Evolutionary conservation across 2,888 invertebrate species (phyloP).

Genomic region (Plebejus melissa): DNA sequence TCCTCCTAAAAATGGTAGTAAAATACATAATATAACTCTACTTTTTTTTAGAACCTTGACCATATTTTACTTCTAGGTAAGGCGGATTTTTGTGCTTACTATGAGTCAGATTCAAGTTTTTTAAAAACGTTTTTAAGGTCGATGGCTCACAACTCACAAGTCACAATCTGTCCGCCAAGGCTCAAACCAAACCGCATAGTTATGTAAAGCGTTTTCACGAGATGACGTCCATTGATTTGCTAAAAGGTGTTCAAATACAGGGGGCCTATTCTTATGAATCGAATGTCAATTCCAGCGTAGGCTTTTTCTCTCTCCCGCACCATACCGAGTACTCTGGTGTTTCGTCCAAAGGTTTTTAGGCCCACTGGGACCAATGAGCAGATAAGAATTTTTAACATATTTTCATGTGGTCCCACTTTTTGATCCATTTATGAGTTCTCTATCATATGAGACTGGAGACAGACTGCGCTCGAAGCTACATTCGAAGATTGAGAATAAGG

Average conservation of each 20-base stretch:
- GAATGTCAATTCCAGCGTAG: background rate
- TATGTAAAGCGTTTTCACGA: background rate
- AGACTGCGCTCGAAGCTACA: background rate
- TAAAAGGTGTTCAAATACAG: slow-evolving; percentile 15
- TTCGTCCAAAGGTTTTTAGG: no score
- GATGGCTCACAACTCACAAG: background rate
- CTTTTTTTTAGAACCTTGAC: background rate
- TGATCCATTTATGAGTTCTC: no score
- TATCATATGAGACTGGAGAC: no score
- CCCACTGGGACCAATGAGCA: no score
- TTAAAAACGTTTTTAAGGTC: slow-evolving; percentile 2
- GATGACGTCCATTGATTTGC: slow-evolving; percentile 23
- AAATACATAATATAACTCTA: background rate
- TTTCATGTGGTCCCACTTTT: no score
- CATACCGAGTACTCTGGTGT: background rate
- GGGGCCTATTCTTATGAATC: background rate
- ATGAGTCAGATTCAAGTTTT: background rate
- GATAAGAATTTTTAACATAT: no score
- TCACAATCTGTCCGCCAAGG: background rate
- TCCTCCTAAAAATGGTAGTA: background rate
- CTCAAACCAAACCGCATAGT: background rate
- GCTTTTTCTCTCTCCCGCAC: background rate
- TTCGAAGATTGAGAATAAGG: background rate
- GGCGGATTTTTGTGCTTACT: background rate
- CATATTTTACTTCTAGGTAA: background rate